Percentiles rank a stretch among this genome's conserved stretches.
Conservation (phyloP, 2,888 invertebrate genomes). For the Ophonus ardosiacus region DNA sequence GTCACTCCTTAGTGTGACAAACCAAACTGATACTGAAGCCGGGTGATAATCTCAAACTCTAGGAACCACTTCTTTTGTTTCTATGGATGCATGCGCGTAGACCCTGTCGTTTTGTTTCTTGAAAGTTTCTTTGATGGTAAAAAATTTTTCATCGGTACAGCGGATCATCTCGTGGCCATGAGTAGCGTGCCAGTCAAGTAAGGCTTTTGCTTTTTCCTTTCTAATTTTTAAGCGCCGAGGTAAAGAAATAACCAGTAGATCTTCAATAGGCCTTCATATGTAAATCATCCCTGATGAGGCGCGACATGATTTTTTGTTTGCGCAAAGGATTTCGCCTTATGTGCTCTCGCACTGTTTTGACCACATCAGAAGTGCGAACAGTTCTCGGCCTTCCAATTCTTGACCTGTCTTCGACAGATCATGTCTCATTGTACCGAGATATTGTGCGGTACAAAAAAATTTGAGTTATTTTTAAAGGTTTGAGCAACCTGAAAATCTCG, state of each 20-base stretch:
- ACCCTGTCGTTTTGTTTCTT: conserved; percentile 66
- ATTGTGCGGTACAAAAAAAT: too few relatives aligned
- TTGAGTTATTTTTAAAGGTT: too few relatives aligned
- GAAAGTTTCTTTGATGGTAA: conserved; percentile 63
- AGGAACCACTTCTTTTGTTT: conserved; percentile 64
- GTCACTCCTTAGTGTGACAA: conserved; percentile 65
- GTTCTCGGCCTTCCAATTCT: too few relatives aligned
- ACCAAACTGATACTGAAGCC: conserved; percentile 67
- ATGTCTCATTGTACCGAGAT: too few relatives aligned
- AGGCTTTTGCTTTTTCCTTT: conserved; percentile 24
- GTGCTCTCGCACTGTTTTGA: too few relatives aligned
- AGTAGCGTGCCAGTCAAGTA: conserved; percentile 65
- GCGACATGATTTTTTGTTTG: too few relatives aligned
- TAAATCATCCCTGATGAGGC: too few relatives aligned
- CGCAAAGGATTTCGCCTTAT: too few relatives aligned
- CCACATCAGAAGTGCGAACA: too few relatives aligned
- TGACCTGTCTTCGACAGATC: too few relatives aligned
- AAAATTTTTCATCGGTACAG: conserved; percentile 66
- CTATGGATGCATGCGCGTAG: conserved; percentile 58
- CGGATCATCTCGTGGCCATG: conserved; percentile 65
- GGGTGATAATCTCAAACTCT: conserved; percentile 65
- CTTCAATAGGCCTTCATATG: too few relatives aligned
- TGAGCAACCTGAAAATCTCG: too few relatives aligned
- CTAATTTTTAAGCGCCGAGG: conserved; percentile 1
- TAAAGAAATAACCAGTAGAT: background rate